A percentile compares a stretch with the other conserved stretches of the same genome.
Conservation (phyloP, 1,140 invertebrate genomes). For the Cepaea nemoralis region DNA sequence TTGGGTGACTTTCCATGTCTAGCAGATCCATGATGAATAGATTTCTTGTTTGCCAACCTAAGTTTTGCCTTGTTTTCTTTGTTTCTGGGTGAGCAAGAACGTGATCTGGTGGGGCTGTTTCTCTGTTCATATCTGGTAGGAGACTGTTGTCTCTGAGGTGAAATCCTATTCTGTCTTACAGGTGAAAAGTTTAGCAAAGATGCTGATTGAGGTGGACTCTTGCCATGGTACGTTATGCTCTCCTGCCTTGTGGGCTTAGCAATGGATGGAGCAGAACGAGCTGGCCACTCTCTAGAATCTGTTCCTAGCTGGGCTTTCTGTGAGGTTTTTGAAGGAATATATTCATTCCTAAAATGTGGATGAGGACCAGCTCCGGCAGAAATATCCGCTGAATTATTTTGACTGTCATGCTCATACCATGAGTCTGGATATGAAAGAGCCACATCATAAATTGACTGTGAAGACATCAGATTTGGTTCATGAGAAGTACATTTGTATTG, state of each 20-base stretch:
- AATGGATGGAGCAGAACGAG: neutral
- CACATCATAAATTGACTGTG: neutral
- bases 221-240: neutral
- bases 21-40: neutral
- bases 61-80: neutral
- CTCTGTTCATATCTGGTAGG: neutral
- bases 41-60: neutral
- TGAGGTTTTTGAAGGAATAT: neutral
- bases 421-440: neutral
- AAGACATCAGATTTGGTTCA: neutral
- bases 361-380: neutral
- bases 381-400: neutral
- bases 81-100: neutral
- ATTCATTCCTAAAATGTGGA: neutral
- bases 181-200: neutral
- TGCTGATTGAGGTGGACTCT: neutral
- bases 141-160: neutral
- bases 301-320: neutral
- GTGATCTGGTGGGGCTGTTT: neutral
- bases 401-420: neutral
- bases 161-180: neutral
- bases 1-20: neutral
- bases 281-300: neutral
- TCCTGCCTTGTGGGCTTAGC: neutral
- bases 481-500: constrained; percentile 22